Base-by-base conservation (phyloP, 2,888 invertebrate genomes). In the Coleophora deauratella region DNA sequence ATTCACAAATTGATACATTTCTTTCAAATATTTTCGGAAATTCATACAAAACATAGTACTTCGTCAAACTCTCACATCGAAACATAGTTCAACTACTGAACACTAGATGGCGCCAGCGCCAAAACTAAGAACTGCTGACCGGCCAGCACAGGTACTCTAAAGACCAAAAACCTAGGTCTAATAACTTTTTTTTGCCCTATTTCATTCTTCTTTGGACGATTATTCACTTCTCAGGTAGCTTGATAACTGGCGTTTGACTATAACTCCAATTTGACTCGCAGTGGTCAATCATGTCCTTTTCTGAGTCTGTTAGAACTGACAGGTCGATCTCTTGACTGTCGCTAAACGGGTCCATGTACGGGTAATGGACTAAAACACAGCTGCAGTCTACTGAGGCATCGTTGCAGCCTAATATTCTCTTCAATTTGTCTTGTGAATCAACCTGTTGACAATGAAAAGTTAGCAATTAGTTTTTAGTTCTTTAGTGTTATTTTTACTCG, bases 201-300 rank as follows among this genome's bases (percentile, higher is more conserved):
- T 51, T 44, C 48, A 50, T 38, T 44, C 45, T 40, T 48, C 40
- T 46, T 47, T 47, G 15, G 30, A 35, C 21, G 21, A 21, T 38
- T 38, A 11, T 75, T 87, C 89, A 89, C 82, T 88, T 88, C 60
- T 86, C 87, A 2, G 92, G 92, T 38, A 92, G 68, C 66, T 90
- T 88, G 48, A 92, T 87, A 42, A 91, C 87, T 45, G 91, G 91
- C 51, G 88, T 80, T 49, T 89, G 88, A 30, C 87, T 84, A 55
- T 87, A 86, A 48, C 89, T 90, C 86, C 91, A 88, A 45, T 88
- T 89, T 46, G 86, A 85, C 59, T 91, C 91, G 58, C 91, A 92
- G 63, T 90, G 89, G 50, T 91, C 90, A 21, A 91, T 87, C 51
- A 92, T 59, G 38, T 87, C 81, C 57, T 87, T 88, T 59, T 92